Base-by-base conservation (phyloP, 30 jellyfish, hydroid and myxozoan genomes). In the Pseudorhiza aurosa region DNA sequence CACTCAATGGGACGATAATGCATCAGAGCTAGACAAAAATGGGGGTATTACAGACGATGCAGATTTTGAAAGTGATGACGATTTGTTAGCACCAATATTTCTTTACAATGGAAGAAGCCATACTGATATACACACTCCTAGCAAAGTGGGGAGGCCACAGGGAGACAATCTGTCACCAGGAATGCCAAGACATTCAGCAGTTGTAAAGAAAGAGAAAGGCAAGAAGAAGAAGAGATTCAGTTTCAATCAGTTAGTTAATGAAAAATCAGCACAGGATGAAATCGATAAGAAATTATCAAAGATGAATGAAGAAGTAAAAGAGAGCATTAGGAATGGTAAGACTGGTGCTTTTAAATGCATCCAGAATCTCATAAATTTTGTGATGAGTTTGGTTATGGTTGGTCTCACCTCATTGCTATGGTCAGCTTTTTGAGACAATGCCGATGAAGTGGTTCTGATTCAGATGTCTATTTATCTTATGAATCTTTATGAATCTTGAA, bases 281-380 rank as follows among this genome's bases (percentile, higher is more conserved):
- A 40, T 29, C 15, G 84, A 65, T 33, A 62, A 65, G 27, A 63
- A 80, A 12, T 31, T 80, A 0, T 30, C 84, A 14, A 80, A 65
- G 55, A 80, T 80, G 83, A 80, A 80, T 31, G 77, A 80, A 30
- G 90, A 78, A 37, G 75, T 80, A 21, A 46, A 45, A 58, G 72
- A 65, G 5, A 71, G 79, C 32, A 53, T 76, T 14, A 58, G 39
- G 35, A 27, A 76, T 55, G 88, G 88, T 76, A 27, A 53, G 25
- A n/a, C n/a, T n/a, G n/a, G n/a, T n/a, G n/a, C n/a, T n/a, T n/a
- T n/a, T n/a, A n/a, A n/a, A n/a, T n/a, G n/a, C n/a, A n/a, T n/a
- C n/a, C n/a, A n/a, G n/a, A n/a, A n/a, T n/a, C n/a, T n/a, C n/a
- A n/a, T n/a, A n/a, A n/a, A n/a, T n/a, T n/a, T n/a, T n/a, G n/a